Evolutionary conservation across 1,140 invertebrate species (phyloP).

Genomic region (Platyscapa corneri): DNA sequence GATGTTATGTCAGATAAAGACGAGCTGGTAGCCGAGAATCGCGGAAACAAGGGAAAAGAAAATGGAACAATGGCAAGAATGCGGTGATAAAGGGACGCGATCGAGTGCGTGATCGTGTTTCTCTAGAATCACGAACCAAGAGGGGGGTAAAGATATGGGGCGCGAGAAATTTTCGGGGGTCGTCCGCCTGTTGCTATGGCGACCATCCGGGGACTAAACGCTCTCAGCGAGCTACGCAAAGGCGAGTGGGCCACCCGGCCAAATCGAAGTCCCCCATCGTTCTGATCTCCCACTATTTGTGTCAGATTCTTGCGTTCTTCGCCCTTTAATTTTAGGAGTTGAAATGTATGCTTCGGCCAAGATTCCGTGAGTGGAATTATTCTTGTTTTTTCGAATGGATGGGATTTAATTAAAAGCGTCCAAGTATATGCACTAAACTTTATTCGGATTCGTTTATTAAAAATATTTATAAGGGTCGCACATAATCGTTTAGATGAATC

Average conservation of each 20-base stretch:
- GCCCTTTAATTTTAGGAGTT: background rate
- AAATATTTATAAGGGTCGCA: background rate
- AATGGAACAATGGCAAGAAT: background rate
- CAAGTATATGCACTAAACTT: background rate
- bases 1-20: background rate
- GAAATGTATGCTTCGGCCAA: background rate
- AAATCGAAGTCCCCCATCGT: constrained; percentile 24
- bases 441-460: background rate
- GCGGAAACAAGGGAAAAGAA: background rate
- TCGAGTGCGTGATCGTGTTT: background rate
- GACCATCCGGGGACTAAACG: constrained; percentile 61
- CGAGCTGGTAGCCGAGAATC: too few species aligned
- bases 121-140: background rate
- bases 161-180: constrained; percentile 63
- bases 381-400: background rate
- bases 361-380: too few species aligned
- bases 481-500: background rate
- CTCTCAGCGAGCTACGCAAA: background rate
- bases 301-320: background rate
- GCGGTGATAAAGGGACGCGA: background rate
- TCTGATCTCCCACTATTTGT: background rate
- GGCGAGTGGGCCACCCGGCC: constrained; percentile 45
- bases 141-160: constrained; percentile 29
- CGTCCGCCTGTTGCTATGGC: constrained; percentile 67
- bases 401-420: background rate